Conservation (phyloP, 2,113 vertebrate genomes). For the Hippocampus abdominalis region DNA sequence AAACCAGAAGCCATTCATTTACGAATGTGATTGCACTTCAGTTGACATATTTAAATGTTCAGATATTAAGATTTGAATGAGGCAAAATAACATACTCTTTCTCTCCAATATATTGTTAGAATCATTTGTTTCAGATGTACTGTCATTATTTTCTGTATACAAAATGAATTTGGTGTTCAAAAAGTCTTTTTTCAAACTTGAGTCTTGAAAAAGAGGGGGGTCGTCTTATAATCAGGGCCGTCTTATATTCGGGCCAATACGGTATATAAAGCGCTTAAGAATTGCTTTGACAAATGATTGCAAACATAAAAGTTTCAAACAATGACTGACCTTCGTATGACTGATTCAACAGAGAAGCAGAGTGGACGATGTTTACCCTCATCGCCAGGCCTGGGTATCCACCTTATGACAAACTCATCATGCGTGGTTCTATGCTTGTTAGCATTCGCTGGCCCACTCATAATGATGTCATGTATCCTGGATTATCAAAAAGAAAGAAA, state of each 20-base stretch:
- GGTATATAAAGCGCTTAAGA: background rate
- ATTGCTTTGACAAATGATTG: background rate
- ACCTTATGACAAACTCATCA: slow-evolving; percentile 45
- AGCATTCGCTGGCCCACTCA: slow-evolving; percentile 51
- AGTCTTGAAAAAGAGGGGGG: too few relatives aligned
- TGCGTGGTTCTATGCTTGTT: slow-evolving; percentile 33
- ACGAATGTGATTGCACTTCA: too few relatives aligned
- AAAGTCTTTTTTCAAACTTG: too few relatives aligned
- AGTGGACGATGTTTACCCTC: slow-evolving; percentile 45
- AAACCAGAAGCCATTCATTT: too few relatives aligned
- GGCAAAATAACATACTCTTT: too few relatives aligned
- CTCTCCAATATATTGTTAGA: too few relatives aligned
- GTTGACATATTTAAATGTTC: too few relatives aligned
- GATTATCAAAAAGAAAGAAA: slow-evolving; percentile 5
- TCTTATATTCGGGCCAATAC: background rate
- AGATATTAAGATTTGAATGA: too few relatives aligned
- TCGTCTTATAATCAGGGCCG: too few relatives aligned
- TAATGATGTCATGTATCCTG: slow-evolving; percentile 50
- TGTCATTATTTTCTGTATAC: too few relatives aligned
- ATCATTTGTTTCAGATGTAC: too few relatives aligned
- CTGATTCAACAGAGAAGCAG: slow-evolving; percentile 62
- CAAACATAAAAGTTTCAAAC: background rate
- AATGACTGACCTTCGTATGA: slow-evolving; percentile 31
- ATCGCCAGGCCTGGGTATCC: slow-evolving; percentile 41
- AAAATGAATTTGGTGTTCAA: too few relatives aligned